Percentiles rank a stretch among this genome's conserved stretches.
Evolutionary conservation across 2,113 vertebrate genomes (phyloP).

Genomic region (Circaetus cinerascens): DNA sequence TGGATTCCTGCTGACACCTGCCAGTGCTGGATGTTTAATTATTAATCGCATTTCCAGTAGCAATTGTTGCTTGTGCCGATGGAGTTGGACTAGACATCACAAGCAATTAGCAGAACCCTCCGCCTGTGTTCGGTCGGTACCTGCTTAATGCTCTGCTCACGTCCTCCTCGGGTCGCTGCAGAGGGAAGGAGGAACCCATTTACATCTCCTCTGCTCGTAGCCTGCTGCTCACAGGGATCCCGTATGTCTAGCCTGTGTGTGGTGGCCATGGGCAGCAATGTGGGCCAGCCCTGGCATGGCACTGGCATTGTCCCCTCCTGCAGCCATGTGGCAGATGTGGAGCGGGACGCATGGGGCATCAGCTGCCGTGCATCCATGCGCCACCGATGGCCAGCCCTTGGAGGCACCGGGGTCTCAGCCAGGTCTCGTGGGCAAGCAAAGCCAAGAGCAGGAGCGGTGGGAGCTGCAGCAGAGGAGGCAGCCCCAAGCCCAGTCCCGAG

Average conservation of each 20-base stretch:
- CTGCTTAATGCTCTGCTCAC: background rate
- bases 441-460: background rate
- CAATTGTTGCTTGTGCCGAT: constrained; percentile 10
- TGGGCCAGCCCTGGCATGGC: fast-evolving
- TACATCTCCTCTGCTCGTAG: background rate
- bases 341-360: fast-evolving
- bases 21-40: background rate
- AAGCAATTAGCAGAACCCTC: constrained; percentile 22
- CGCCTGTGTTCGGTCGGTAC: fast-evolving
- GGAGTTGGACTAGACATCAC: constrained; percentile 4
- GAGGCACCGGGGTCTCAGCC: background rate
- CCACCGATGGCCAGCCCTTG: fast-evolving
- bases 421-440: background rate
- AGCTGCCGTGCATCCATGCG: fast-evolving
- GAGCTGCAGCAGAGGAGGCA: background rate
- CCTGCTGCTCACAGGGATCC: fast-evolving
- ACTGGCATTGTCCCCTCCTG: background rate
- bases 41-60: constrained; percentile 48
- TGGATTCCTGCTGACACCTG: constrained; percentile 23
- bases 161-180: background rate
- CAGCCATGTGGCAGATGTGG: fast-evolving
- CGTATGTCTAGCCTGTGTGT: fast-evolving
- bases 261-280: fast-evolving
- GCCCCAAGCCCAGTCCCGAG: fast-evolving
- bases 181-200: background rate